These are phyloP conservation scores for Anabacerthia variegaticeps DNA, from an alignment of 2,797 vertebrate species.

Conservation along the genomic window DNA sequence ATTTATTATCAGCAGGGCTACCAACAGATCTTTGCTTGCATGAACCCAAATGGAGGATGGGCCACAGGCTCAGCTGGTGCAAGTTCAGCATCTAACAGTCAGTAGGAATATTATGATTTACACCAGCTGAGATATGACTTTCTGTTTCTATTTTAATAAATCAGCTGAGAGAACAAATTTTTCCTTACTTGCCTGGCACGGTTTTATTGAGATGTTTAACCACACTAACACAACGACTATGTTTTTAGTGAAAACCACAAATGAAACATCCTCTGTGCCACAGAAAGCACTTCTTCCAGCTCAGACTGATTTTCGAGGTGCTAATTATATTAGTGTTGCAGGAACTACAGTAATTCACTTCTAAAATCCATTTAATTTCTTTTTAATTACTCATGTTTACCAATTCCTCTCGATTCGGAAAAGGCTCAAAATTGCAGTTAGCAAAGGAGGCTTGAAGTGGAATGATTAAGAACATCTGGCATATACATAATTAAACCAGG, in stretches of 20 bases:
- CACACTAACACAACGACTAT: not conserved
- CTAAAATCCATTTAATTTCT: slow-evolving; percentile 60
- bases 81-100: not conserved
- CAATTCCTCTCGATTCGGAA: slow-evolving; percentile 19
- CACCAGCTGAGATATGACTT: slow-evolving; percentile 26
- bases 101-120: slow-evolving; percentile 9
- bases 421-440: slow-evolving; percentile 39
- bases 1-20: not conserved
- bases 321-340: slow-evolving; percentile 50
- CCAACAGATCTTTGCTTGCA: not conserved
- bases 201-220: slow-evolving; percentile 30
- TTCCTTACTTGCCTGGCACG: not conserved
- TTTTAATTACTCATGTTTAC: slow-evolving; percentile 61
- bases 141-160: slow-evolving; percentile 36
- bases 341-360: slow-evolving; percentile 48
- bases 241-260: slow-evolving; percentile 10
- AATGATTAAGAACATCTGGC: slow-evolving; percentile 65
- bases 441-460: slow-evolving; percentile 41
- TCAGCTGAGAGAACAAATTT: not conserved
- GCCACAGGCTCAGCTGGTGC: slow-evolving; percentile 25
- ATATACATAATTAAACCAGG: slow-evolving; percentile 27
- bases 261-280: not conserved
- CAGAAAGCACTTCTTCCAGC: not conserved
- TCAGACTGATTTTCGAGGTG: slow-evolving; percentile 32
- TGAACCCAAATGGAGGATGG: not conserved